Evolutionary conservation across 2,888 invertebrate genomes (phyloP).

Genomic region (Andrena trimmerana): DNA sequence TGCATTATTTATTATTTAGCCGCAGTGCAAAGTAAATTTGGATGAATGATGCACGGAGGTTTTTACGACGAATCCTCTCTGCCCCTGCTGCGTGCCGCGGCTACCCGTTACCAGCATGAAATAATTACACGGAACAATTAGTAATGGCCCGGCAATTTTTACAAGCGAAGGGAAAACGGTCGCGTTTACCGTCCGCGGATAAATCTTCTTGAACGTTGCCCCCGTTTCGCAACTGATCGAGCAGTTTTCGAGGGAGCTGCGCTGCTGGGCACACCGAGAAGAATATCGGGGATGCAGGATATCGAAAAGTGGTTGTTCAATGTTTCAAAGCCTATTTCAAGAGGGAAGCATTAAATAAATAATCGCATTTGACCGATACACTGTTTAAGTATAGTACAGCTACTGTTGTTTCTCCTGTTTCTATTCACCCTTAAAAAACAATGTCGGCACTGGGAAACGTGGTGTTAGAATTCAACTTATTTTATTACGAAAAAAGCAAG

Average conservation of each 20-base stretch:
- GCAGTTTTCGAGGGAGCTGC: background rate
- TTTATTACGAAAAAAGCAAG: too few species aligned
- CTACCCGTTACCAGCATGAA: constrained; percentile 53
- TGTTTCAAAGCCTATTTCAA: too few species aligned
- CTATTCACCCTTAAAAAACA: background rate
- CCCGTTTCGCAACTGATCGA: constrained; percentile 39
- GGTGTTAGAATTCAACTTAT: background rate
- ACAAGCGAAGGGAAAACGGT: constrained; percentile 44
- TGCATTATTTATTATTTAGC: constrained; percentile 63
- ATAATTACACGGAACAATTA: constrained; percentile 59
- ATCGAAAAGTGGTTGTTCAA: too few species aligned
- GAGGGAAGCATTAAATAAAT: too few species aligned
- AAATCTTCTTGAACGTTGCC: constrained; percentile 43
- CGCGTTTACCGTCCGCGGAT: constrained; percentile 34
- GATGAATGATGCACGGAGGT: constrained; percentile 56
- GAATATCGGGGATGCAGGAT: too few species aligned
- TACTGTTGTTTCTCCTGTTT: background rate
- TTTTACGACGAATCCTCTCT: constrained; percentile 57
- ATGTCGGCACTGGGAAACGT: background rate
- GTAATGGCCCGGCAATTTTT: constrained; percentile 56
- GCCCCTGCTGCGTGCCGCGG: constrained; percentile 23
- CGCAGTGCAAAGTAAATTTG: constrained; percentile 62
- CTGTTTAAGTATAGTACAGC: too few species aligned
- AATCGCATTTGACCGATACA: too few species aligned
- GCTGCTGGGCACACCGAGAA: too few species aligned